These are phyloP conservation scores for Lithosia quadra DNA, from an alignment of 2,888 invertebrate species.

Conservation along the genomic window DNA sequence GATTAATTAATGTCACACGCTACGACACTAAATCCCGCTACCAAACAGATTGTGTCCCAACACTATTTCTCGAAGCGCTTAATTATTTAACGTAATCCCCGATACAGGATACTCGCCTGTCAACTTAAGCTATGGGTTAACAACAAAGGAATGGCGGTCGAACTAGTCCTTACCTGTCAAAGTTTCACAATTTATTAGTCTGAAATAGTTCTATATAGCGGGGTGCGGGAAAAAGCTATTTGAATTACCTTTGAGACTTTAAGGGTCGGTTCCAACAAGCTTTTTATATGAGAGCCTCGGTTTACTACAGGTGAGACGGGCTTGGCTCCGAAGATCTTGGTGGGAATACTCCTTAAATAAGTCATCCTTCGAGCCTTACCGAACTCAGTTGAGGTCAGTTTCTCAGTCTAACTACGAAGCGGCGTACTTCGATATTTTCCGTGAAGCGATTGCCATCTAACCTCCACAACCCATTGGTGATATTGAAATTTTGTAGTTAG, in stretches of 20 bases:
- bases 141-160: slow-evolving; percentile 35
- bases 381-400: too few species aligned
- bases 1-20: slow-evolving; percentile 17
- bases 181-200: slow-evolving; percentile 50
- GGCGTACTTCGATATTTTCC: too few species aligned
- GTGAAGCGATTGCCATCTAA: too few species aligned
- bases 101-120: slow-evolving; percentile 41
- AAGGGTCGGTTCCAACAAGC: not conserved
- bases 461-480: too few species aligned
- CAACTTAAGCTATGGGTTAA: slow-evolving; percentile 40
- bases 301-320: too few species aligned
- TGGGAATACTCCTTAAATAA: too few species aligned
- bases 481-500: too few species aligned
- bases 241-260: slow-evolving; percentile 13
- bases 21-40: slow-evolving; percentile 11
- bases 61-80: slow-evolving; percentile 42
- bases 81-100: slow-evolving; percentile 55
- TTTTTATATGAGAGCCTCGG: not conserved
- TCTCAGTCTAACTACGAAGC: too few species aligned
- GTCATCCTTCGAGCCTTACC: too few species aligned
- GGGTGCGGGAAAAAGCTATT: slow-evolving; percentile 24
- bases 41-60: slow-evolving; percentile 26
- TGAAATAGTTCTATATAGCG: slow-evolving; percentile 24
- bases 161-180: slow-evolving; percentile 44
- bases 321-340: not conserved